Percentiles rank a stretch among this genome's conserved stretches.
These are phyloP conservation scores for Tyria jacobaeae DNA, from an alignment of 2,888 invertebrate genomes.

Conservation along the genomic window DNA sequence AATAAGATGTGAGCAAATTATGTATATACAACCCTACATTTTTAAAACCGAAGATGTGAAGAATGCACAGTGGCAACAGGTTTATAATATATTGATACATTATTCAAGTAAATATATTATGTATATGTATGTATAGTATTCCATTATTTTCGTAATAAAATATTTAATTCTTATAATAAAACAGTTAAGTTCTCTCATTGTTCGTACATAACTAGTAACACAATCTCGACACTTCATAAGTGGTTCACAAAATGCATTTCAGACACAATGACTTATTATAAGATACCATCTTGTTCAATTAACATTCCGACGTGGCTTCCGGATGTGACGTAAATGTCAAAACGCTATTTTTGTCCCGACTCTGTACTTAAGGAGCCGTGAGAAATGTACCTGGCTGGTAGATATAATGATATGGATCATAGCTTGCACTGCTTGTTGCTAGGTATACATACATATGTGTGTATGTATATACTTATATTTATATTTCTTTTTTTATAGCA, in stretches of 20 bases:
- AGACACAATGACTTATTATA: conserved; percentile 80
- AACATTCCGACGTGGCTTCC: conserved; percentile 76
- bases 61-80: no score
- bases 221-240: conserved; percentile 17
- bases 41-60: no score
- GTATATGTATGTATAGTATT: no score
- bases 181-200: conserved; percentile 10
- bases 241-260: conserved; percentile 15
- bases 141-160: conserved; percentile 10
- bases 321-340: conserved; percentile 76
- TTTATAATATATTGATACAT: neutral
- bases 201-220: conserved; percentile 18
- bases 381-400: conserved; percentile 12
- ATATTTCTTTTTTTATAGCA: no score
- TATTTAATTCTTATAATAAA: conserved; percentile 13
- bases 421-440: neutral
- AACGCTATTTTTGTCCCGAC: conserved; percentile 63
- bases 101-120: neutral
- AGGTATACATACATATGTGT: no score
- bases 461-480: no score
- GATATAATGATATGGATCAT: neutral
- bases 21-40: no score
- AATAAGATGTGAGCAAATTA: no score
- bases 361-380: conserved; percentile 25
- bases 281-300: conserved; percentile 82